Percentiles rank a stretch among this genome's conserved stretches.
Evolutionary conservation across 2,797 vertebrate species (phyloP).

Genomic region (Sarcoramphus papa): DNA sequence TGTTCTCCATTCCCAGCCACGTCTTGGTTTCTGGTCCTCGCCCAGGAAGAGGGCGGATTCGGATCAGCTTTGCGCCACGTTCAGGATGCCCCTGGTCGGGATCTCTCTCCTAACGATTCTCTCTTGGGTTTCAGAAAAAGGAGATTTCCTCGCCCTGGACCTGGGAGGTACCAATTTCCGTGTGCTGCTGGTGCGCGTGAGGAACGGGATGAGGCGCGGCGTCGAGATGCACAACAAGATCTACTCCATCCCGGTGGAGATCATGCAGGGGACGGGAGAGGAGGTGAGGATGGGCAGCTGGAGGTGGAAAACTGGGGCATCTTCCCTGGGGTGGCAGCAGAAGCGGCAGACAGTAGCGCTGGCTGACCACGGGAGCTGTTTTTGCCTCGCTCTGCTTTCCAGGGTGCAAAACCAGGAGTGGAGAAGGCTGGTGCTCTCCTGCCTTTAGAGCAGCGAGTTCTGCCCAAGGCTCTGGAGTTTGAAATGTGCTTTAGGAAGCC

Average conservation of each 20-base stretch:
- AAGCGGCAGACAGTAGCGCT: not conserved
- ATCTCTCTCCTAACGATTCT: not conserved
- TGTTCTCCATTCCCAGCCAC: not conserved
- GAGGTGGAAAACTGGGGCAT: too few species aligned
- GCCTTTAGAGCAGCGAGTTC: not conserved
- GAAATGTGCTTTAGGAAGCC: not conserved
- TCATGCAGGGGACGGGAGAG: conserved; percentile 92
- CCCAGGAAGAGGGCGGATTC: not conserved
- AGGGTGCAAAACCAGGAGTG: not conserved
- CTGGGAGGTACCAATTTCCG: conserved; percentile 95
- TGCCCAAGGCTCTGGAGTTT: not conserved
- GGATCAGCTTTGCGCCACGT: not conserved
- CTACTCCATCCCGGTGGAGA: conserved; percentile 88
- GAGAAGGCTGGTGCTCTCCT: not conserved
- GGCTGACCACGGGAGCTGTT: not conserved
- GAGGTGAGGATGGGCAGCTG: conserved; percentile 76
- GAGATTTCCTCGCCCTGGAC: conserved; percentile 92
- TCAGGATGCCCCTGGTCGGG: rapidly evolving
- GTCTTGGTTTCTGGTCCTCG: not conserved
- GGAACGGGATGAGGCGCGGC: conserved; percentile 76
- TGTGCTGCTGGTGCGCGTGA: conserved; percentile 87
- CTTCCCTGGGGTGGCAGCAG: not conserved
- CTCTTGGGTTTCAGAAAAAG: conserved; percentile 79
- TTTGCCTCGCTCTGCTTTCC: not conserved
- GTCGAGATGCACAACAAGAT: conserved; percentile 98